A percentile compares a stretch with the other conserved stretches of the same genome.
These are phyloP conservation scores for Sminthurides bifidus DNA, from an alignment of 1,140 invertebrate genomes.

Conservation along the genomic window DNA sequence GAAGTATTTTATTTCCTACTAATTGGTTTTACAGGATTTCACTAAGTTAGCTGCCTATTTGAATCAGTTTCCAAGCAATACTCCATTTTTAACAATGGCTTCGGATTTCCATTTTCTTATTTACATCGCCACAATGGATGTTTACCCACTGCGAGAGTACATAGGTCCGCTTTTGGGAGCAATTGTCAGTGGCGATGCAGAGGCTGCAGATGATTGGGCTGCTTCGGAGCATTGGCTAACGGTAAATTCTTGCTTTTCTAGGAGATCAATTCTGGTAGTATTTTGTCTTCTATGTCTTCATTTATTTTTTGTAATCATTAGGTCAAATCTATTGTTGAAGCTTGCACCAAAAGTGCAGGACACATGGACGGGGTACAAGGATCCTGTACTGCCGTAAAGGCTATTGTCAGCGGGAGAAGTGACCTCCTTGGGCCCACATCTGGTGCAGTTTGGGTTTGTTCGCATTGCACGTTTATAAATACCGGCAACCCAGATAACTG, in stretches of 20 bases:
- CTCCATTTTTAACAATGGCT: constrained; percentile 50
- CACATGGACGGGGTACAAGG: too few species aligned
- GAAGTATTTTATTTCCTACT: constrained; percentile 1
- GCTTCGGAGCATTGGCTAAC: constrained; percentile 73
- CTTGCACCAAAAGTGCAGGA: too few species aligned
- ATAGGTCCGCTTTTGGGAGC: constrained; percentile 65
- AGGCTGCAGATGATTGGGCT: constrained; percentile 62
- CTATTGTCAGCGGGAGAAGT: too few species aligned
- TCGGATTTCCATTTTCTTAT: constrained; percentile 87
- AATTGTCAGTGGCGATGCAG: constrained; percentile 54
- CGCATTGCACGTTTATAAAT: constrained; percentile 87
- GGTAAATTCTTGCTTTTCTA: too few species aligned
- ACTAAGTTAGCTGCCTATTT: constrained; percentile 62
- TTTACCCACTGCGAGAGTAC: constrained; percentile 62
- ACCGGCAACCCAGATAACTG: constrained; percentile 55
- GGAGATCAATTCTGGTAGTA: too few species aligned
- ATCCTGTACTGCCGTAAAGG: too few species aligned
- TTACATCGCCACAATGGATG: constrained; percentile 81
- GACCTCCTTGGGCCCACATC: too few species aligned
- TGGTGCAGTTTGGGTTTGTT: constrained; percentile 96
- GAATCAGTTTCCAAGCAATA: constrained; percentile 53
- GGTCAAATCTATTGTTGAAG: constrained; percentile 23
- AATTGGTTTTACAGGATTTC: constrained; percentile 48
- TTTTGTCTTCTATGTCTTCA: too few species aligned
- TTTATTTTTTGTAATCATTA: too few species aligned